Percentiles rank a stretch among this genome's conserved stretches.
phyloP scores from a whole-genome alignment of 2,888 invertebrate species.

The Tipula lateralis region DNA sequence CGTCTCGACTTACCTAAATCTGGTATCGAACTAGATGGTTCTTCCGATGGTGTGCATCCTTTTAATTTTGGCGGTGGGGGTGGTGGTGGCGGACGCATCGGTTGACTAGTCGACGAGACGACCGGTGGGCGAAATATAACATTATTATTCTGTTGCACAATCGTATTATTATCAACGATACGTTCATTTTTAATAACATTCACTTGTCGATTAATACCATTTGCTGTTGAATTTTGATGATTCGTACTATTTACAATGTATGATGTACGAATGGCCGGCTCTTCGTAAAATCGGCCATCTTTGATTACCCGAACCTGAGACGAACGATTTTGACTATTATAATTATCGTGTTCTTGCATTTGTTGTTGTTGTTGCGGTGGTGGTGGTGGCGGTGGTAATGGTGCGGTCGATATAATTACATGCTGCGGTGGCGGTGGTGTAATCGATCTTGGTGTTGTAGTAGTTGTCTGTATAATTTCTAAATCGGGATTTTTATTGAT shows the following conservation, averaged over 20 bases:
- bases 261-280: not conserved
- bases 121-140: conserved; percentile 43
- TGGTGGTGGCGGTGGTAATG: not conserved
- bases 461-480: conserved; percentile 15
- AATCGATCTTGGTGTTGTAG: not conserved
- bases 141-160: conserved; percentile 29
- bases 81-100: conserved; percentile 49
- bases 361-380: too few relatives aligned
- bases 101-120: conserved; percentile 43
- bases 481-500: conserved; percentile 28
- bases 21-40: conserved; percentile 82
- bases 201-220: conserved; percentile 40
- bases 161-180: conserved; percentile 31
- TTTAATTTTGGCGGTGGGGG: conserved; percentile 46
- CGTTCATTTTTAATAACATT: conserved; percentile 42
- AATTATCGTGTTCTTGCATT: conserved; percentile 7
- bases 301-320: conserved; percentile 49
- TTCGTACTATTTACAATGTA: conserved; percentile 32
- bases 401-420: not conserved
- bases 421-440: not conserved
- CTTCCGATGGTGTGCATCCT: conserved; percentile 51
- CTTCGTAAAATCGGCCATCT: conserved; percentile 47
- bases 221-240: not conserved
- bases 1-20: conserved; percentile 79
- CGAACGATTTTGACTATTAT: conserved; percentile 32